Evolutionary conservation across 2,113 vertebrate species (phyloP).

Genomic region (Grammomys dolichurus): DNA sequence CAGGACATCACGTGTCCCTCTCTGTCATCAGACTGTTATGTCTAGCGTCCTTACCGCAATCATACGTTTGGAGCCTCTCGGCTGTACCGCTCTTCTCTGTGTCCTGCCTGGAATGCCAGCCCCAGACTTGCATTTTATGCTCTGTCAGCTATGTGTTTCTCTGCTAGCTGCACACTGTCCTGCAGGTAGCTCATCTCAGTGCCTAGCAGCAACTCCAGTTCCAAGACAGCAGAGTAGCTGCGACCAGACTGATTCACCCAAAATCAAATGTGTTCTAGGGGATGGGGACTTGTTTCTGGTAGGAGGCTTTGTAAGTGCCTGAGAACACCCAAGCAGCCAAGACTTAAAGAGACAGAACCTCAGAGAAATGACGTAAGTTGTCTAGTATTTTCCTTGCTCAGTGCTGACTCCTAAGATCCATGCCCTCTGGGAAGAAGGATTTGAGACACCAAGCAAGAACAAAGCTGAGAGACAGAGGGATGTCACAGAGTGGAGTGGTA

Average conservation of each 20-base stretch:
- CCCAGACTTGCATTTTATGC: background rate
- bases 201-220: accelerated
- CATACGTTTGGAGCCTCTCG: background rate
- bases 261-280: background rate
- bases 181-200: accelerated
- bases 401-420: too few relatives aligned
- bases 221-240: background rate
- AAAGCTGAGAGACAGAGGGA: background rate
- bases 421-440: accelerated
- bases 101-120: background rate
- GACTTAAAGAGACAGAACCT: background rate
- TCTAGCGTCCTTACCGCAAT: background rate
- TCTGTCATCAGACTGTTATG: background rate
- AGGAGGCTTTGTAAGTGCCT: background rate
- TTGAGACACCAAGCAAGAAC: background rate
- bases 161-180: background rate
- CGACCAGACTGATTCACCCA: background rate
- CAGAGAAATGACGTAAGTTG: background rate
- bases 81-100: background rate
- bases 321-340: background rate
- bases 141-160: accelerated
- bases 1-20: accelerated
- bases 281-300: too few relatives aligned
- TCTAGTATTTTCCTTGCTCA: accelerated
- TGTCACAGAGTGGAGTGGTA: background rate